These are phyloP conservation scores for Cosmorhoe ocellata DNA, from an alignment of 2,888 invertebrate species.

Conservation along the genomic window DNA sequence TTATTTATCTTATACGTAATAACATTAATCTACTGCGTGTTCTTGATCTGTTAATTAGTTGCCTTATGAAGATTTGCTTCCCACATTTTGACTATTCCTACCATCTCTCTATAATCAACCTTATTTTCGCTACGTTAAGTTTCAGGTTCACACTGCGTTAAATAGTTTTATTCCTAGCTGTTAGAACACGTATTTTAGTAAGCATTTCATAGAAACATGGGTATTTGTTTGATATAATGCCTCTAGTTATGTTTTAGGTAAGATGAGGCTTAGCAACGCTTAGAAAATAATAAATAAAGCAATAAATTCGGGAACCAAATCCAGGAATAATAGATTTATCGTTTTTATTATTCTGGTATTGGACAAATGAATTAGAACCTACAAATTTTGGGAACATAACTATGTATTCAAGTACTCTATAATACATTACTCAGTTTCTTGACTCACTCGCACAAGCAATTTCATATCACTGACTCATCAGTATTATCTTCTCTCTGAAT, in stretches of 20 bases:
- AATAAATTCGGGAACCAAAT: too few relatives aligned
- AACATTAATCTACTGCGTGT: constrained; percentile 56
- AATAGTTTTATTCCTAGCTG: constrained; percentile 21
- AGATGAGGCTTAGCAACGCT: constrained; percentile 2
- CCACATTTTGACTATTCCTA: constrained; percentile 8
- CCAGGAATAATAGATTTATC: too few relatives aligned
- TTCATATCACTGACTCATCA: constrained; percentile 16
- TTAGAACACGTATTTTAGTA: constrained; percentile 25
- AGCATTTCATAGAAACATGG: constrained; percentile 12
- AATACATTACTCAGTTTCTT: too few relatives aligned
- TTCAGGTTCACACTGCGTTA: constrained; percentile 1
- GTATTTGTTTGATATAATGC: constrained; percentile 10
- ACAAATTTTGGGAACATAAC: too few relatives aligned
- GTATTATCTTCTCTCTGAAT: constrained; percentile 5
- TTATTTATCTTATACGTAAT: constrained; percentile 43
- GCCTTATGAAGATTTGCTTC: constrained; percentile 58
- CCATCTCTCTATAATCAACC: constrained; percentile 12
- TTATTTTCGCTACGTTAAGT: constrained; percentile 15
- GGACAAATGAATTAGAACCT: too few relatives aligned
- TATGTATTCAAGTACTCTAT: too few relatives aligned
- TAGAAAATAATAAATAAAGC: not conserved
- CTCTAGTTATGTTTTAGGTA: constrained; percentile 4
- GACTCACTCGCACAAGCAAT: not conserved
- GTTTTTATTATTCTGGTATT: too few relatives aligned
- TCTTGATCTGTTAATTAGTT: constrained; percentile 65